Evolutionary conservation across 1,140 invertebrate species (phyloP), one percentile per base, ranked within the genome.

Genomic region (Acromyrmex echinatior): DNA sequence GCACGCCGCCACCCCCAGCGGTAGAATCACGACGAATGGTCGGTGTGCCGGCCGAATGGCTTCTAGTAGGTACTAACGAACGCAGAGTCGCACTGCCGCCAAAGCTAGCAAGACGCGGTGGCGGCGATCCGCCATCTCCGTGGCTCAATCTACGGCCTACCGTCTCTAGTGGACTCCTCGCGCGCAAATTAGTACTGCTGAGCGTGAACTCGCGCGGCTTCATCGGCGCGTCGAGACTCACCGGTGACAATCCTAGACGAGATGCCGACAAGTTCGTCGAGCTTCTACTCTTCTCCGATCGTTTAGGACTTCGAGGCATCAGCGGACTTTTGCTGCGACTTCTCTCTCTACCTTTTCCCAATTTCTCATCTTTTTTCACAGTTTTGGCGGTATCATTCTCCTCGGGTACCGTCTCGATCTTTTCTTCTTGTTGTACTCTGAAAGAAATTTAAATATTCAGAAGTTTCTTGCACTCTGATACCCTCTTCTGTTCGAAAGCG

Each of bases 391-490:
- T 77, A 3, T 94, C 93, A 3, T 91, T 85, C 60, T 94, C 92
- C n/a, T 88, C 66, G 0, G 86, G n/a, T 21, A 81, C 86, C 0
- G 86, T 70, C 0, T 94, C 93, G 9, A 88, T 91, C 31, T 93
- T 95, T 25, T 95, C 94, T 74, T 95, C 95, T 76, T 95, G 95
- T 71, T 95, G 95, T 6, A 94, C 95, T 93, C 95, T 95, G 73
- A 21, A 53, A 21, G 35, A n/a, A 16, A 28, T 14, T 39, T 35
- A 45, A 35, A 51, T 62, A 65, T 35, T 35, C 6, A 28, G 18
- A 14, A 71, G n/a, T 82, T 60, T 82, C 2, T n/a, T 39, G 3
- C 18, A 77, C 10, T 49, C 9, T 63, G 6, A 73, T 45, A 16
- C 3, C 10, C 3, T 45, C 9, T 18, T 1, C 51, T 25, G 25